These are phyloP conservation scores for Centropus bengalensis DNA, from an alignment of 2,113 vertebrate species.

Conservation along the genomic window DNA sequence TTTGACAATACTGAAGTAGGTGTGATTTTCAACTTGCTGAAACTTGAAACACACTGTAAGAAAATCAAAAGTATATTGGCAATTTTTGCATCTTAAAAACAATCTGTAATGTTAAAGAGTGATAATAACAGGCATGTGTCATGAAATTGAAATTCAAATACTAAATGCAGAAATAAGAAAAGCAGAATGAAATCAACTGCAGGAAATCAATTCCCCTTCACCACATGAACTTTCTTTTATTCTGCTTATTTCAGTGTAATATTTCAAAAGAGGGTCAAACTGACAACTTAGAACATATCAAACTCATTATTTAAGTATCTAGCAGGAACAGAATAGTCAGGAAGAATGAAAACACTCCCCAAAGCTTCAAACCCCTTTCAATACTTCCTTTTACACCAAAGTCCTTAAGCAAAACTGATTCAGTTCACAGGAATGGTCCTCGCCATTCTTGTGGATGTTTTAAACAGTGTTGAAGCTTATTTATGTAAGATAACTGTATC, in stretches of 20 bases:
- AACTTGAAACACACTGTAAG: not conserved
- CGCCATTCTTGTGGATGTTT: not conserved
- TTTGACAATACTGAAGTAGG: not conserved
- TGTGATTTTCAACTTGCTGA: not conserved
- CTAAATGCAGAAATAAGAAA: not conserved
- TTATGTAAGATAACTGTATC: not conserved
- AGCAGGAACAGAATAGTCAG: not conserved
- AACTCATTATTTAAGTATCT: not conserved
- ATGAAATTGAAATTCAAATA: not conserved
- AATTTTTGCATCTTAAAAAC: not conserved
- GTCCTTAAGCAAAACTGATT: not conserved
- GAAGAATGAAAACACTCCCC: not conserved
- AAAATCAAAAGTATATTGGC: not conserved
- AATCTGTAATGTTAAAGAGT: not conserved
- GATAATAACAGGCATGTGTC: not conserved
- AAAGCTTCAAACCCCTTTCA: not conserved
- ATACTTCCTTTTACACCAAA: not conserved
- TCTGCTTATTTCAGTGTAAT: not conserved
- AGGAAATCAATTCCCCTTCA: fast-evolving
- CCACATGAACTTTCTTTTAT: not conserved
- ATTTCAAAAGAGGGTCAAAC: not conserved
- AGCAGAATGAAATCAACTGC: not conserved
- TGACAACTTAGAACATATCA: not conserved
- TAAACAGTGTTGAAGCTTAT: not conserved
- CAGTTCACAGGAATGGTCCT: not conserved